Conservation (phyloP, 1,140 invertebrate genomes). For the Magallana ariakensis region DNA sequence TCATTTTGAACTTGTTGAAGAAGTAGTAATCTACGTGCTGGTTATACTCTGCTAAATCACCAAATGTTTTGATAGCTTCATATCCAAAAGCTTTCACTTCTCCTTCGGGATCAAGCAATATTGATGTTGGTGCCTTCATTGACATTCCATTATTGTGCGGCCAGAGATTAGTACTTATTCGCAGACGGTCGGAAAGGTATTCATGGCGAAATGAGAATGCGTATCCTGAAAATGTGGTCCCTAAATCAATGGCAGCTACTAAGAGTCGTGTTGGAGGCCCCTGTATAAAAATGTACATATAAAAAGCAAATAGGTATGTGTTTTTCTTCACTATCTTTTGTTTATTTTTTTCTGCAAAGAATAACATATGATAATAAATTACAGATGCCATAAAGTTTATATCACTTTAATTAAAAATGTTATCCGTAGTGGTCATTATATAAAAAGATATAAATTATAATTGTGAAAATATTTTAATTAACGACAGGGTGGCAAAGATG, state of each 20-base stretch:
- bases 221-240: slow-evolving; percentile 66
- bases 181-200: slow-evolving; percentile 54
- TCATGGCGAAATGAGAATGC: slow-evolving; percentile 64
- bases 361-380: too few relatives aligned
- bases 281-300: not conserved
- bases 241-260: slow-evolving; percentile 66
- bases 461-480: too few relatives aligned
- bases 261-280: not conserved
- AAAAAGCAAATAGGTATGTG: too few relatives aligned
- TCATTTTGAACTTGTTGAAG: slow-evolving; percentile 66
- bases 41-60: slow-evolving; percentile 52
- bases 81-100: slow-evolving; percentile 54
- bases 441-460: too few relatives aligned
- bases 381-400: too few relatives aligned
- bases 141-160: slow-evolving; percentile 44
- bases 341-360: too few relatives aligned
- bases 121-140: slow-evolving; percentile 51
- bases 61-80: slow-evolving; percentile 59
- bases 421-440: too few relatives aligned
- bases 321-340: too few relatives aligned
- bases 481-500: too few relatives aligned
- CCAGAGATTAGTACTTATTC: slow-evolving; percentile 61
- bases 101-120: slow-evolving; percentile 43
- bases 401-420: too few relatives aligned
- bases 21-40: slow-evolving; percentile 44